Percentiles rank a stretch among this genome's conserved stretches.
These are phyloP conservation scores for Microplitis manilae DNA, from an alignment of 2,888 invertebrate genomes.

Conservation along the genomic window DNA sequence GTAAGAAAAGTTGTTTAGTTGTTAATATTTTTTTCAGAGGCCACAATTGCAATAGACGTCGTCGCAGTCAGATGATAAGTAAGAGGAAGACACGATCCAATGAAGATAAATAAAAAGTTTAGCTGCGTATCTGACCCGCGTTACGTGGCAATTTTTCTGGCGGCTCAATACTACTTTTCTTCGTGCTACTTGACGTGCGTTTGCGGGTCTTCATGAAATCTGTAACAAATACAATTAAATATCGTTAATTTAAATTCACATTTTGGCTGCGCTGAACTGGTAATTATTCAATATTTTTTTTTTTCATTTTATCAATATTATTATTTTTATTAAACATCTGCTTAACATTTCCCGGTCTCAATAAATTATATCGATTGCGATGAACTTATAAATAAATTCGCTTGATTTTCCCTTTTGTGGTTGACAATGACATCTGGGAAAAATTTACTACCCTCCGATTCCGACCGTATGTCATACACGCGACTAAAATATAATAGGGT, in stretches of 20 bases:
- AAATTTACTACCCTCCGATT: slow-evolving; percentile 12
- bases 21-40: not conserved
- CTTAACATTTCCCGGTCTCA: not conserved
- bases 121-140: slow-evolving; percentile 70
- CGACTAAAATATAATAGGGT: slow-evolving; percentile 9
- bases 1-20: not conserved
- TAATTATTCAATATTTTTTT: not conserved
- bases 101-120: slow-evolving; percentile 51
- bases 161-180: slow-evolving; percentile 69
- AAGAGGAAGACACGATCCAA: slow-evolving; percentile 19
- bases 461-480: slow-evolving; percentile 20
- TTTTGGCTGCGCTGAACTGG: not conserved
- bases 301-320: not conserved
- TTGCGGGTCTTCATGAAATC: slow-evolving; percentile 81
- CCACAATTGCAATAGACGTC: slow-evolving; percentile 2
- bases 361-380: not conserved
- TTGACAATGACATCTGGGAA: slow-evolving; percentile 11
- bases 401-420: not conserved
- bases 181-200: slow-evolving; percentile 74
- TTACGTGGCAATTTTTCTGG: slow-evolving; percentile 71
- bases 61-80: slow-evolving; percentile 5
- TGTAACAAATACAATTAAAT: slow-evolving; percentile 70
- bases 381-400: not conserved
- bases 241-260: not conserved
- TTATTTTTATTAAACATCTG: not conserved